phyloP scores from a whole-genome alignment of 2,113 vertebrate species.

The Apodemus speciosus region DNA sequence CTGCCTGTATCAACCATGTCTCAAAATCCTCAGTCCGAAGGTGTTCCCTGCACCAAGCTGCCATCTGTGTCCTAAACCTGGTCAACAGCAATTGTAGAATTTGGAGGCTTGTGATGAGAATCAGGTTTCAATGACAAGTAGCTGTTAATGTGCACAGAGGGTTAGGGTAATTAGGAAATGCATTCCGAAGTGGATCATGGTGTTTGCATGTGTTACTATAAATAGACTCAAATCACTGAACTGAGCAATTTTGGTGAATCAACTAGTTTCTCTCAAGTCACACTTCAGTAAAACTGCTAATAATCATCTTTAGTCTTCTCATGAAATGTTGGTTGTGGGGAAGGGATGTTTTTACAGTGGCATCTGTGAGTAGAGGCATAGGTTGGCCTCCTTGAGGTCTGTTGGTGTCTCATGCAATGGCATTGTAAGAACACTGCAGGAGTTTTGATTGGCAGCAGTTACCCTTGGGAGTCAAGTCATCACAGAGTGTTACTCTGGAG shows the following conservation, averaged over 20 bases:
- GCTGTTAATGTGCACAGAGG: no score
- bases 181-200: not conserved
- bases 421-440: not conserved
- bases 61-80: not conserved
- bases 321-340: not conserved
- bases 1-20: not conserved
- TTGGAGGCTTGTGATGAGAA: not conserved
- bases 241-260: not conserved
- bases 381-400: not conserved
- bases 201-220: not conserved
- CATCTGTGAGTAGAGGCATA: not conserved
- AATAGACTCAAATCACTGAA: not conserved
- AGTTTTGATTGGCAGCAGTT: not conserved
- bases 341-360: not conserved
- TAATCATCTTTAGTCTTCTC: not conserved
- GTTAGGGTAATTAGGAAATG: not conserved
- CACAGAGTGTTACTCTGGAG: not conserved
- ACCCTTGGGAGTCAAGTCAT: not conserved
- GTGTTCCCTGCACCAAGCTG: not conserved
- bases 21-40: not conserved
- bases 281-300: not conserved
- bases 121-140: not conserved
- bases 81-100: not conserved
- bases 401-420: not conserved
- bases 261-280: not conserved